phyloP scores from a whole-genome alignment of 2,797 vertebrate genomes.

The Lophura swinhoii region DNA sequence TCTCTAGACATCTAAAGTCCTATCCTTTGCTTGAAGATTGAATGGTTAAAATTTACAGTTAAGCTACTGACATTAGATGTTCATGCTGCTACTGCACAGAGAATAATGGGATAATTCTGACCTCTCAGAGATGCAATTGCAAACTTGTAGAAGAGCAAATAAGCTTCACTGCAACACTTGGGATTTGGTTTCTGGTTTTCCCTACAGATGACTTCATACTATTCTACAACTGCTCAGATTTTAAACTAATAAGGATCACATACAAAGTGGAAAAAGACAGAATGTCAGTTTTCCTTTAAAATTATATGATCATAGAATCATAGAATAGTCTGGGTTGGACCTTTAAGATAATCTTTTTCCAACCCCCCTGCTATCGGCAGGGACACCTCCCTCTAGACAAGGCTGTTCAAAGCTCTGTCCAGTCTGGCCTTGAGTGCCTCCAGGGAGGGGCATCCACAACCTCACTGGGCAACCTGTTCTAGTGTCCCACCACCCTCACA shows the following conservation, averaged over 20 bases:
- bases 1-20: neutral
- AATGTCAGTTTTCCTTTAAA: neutral
- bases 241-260: neutral
- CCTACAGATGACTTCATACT: neutral
- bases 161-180: neutral
- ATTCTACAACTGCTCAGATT: neutral
- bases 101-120: neutral
- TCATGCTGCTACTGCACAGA: neutral
- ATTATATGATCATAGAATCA: neutral
- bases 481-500: no score
- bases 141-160: neutral
- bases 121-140: neutral
- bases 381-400: no score
- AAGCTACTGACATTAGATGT: neutral
- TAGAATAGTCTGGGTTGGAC: no score
- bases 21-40: neutral
- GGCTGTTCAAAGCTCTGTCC: no score
- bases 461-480: no score
- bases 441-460: no score
- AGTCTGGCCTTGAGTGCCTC: no score
- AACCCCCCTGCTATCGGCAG: no score
- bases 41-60: neutral
- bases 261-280: neutral
- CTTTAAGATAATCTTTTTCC: no score
- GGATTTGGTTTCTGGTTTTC: neutral